A percentile compares a stretch with the other conserved stretches of the same genome.
phyloP scores from a whole-genome alignment of 2,113 vertebrate species.

The Neoarius graeffei region DNA sequence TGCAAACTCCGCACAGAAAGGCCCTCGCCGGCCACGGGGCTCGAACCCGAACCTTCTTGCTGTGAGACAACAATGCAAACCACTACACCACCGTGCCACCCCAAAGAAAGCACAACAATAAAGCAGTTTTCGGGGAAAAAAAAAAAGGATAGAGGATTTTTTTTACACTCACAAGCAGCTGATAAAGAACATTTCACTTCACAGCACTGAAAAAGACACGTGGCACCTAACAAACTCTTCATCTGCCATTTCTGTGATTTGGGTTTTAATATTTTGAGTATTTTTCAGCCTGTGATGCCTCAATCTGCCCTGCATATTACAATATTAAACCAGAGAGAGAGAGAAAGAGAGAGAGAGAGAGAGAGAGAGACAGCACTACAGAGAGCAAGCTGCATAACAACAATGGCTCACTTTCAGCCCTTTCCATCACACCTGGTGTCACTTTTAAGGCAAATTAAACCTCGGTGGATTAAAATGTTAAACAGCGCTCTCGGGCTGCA shows the following conservation, averaged over 20 bases:
- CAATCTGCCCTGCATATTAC: constrained; percentile 24
- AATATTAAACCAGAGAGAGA: neutral
- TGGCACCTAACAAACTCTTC: neutral
- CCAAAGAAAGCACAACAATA: too few species aligned
- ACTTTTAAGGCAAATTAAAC: constrained; percentile 47
- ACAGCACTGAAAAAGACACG: neutral
- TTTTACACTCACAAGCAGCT: neutral
- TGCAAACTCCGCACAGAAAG: too few species aligned
- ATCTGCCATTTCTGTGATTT: neutral
- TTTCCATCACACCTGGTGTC: constrained; percentile 30
- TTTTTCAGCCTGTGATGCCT: constrained; percentile 15
- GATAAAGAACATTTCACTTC: neutral
- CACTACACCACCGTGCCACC: too few species aligned
- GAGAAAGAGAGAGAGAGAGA: neutral
- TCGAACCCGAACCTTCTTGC: too few species aligned
- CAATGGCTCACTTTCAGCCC: constrained; percentile 14
- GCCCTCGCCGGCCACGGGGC: too few species aligned
- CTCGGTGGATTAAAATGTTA: constrained; percentile 39
- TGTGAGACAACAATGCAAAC: too few species aligned
- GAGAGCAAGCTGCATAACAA: constrained; percentile 19
- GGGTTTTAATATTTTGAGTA: neutral
- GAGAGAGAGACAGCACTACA: neutral
- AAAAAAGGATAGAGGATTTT: neutral
- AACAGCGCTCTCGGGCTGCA: constrained; percentile 29
- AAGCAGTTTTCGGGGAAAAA: too few species aligned